Percentiles rank a stretch among this genome's conserved stretches.
Evolutionary conservation across 2,797 vertebrate species (phyloP).

Genomic region (Micrastur ruficollis): DNA sequence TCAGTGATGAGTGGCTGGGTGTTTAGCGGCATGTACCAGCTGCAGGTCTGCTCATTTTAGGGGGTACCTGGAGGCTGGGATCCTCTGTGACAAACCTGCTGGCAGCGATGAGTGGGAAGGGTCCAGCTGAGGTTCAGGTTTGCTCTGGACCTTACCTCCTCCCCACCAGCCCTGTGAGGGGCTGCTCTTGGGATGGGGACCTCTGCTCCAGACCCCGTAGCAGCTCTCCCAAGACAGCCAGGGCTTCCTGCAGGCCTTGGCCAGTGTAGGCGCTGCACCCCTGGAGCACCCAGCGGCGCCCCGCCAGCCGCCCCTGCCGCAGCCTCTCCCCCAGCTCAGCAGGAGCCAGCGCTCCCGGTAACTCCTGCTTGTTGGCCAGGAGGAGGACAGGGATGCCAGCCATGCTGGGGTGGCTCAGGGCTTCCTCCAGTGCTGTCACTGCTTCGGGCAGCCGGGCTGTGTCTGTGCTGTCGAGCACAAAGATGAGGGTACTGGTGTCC

Average conservation of each 20-base stretch:
- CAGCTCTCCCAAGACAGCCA: conserved; percentile 74
- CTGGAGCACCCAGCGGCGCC: conserved; percentile 79
- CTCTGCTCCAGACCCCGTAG: conserved; percentile 30
- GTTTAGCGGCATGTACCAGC: accelerated
- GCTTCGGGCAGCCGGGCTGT: conserved; percentile 77
- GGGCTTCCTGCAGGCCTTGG: conserved; percentile 81
- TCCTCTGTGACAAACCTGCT: not conserved
- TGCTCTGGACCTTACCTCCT: not conserved
- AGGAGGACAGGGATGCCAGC: conserved; percentile 82
- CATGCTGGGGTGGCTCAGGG: conserved; percentile 76
- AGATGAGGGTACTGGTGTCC: conserved; percentile 78
- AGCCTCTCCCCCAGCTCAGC: conserved; percentile 75
- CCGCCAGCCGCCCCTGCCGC: conserved; percentile 16
- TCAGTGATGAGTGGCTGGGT: not conserved
- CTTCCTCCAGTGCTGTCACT: conserved; percentile 68
- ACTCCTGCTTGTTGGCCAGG: conserved; percentile 89
- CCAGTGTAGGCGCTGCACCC: conserved; percentile 83
- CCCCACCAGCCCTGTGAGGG: accelerated
- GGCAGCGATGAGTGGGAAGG: accelerated
- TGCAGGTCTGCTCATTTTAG: not conserved
- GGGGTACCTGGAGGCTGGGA: not conserved
- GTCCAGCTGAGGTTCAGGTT: not conserved
- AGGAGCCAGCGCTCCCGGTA: conserved; percentile 73
- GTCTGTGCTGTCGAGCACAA: conserved; percentile 85
- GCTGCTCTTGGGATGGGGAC: not conserved